A percentile compares a stretch with the other conserved stretches of the same genome.
phyloP scores from a whole-genome alignment of 2,113 vertebrate genomes.

The Thryonomys swinderianus region DNA sequence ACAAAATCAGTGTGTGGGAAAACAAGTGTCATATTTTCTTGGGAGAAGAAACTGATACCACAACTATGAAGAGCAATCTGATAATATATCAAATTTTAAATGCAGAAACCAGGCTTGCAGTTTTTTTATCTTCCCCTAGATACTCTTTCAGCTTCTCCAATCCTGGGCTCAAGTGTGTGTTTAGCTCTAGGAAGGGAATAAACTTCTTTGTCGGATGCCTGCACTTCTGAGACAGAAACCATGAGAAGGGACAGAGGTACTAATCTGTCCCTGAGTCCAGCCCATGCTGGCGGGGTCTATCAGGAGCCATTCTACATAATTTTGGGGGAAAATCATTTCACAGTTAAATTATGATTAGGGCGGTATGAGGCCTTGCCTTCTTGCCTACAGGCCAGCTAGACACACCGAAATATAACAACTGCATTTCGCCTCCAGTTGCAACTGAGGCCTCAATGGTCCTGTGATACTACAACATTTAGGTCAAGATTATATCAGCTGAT shows the following conservation, averaged over 20 bases:
- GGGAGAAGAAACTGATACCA: conserved; percentile 18
- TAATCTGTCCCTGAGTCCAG: background rate
- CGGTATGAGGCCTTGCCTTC: too few species aligned
- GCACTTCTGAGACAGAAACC: background rate
- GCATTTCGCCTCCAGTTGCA: too few species aligned
- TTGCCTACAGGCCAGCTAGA: too few species aligned
- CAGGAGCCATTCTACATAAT: too few species aligned
- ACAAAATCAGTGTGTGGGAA: background rate
- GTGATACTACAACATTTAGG: too few species aligned
- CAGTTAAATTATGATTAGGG: too few species aligned
- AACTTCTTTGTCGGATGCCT: background rate
- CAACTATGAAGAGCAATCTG: background rate
- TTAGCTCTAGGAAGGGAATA: background rate
- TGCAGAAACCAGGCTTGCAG: background rate
- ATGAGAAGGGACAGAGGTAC: background rate
- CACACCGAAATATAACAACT: too few species aligned
- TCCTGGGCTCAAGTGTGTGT: background rate
- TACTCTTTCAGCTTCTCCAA: background rate
- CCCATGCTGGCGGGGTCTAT: background rate
- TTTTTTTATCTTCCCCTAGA: background rate
- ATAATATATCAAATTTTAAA: conserved; percentile 41
- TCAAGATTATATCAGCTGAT: too few species aligned
- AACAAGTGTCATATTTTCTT: background rate
- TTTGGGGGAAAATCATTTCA: too few species aligned
- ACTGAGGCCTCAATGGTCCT: too few species aligned